Conservation (phyloP, 2,797 vertebrate genomes). For the Oceanodroma leucorhoa region DNA sequence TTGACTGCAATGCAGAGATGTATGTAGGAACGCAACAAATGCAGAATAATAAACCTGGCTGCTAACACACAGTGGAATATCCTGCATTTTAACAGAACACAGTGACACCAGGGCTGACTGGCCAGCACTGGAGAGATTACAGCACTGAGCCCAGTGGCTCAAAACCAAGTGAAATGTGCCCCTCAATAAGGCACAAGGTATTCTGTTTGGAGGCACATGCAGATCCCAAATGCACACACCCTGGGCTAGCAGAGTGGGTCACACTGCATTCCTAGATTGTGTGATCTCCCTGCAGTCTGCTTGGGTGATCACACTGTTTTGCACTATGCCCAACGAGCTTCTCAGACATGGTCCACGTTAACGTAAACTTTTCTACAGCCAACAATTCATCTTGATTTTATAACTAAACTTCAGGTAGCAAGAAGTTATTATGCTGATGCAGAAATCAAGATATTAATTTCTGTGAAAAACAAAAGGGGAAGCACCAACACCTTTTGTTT, state of each 20-base stretch:
- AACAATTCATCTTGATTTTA: not conserved
- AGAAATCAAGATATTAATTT: not conserved
- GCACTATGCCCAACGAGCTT: not conserved
- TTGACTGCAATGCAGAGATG: not conserved
- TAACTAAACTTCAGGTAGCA: not conserved
- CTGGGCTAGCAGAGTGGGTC: not conserved
- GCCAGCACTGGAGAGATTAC: not conserved
- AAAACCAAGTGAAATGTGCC: not conserved
- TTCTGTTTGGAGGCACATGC: not conserved
- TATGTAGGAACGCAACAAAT: not conserved
- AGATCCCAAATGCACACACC: not conserved
- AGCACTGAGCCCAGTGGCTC: not conserved
- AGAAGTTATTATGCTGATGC: not conserved
- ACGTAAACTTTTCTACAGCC: not conserved
- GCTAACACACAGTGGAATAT: slow-evolving; percentile 11
- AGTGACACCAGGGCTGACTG: not conserved
- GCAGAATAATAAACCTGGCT: slow-evolving; percentile 18
- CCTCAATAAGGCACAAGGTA: not conserved
- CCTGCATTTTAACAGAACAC: not conserved
- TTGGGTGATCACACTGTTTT: not conserved
- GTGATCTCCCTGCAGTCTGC: not conserved
- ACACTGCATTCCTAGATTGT: not conserved
- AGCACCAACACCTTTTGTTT: not conserved
- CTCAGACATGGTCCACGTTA: not conserved
- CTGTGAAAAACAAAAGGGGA: not conserved